Evolutionary conservation across 2,888 invertebrate species (phyloP).

Genomic region (Spisula solida): DNA sequence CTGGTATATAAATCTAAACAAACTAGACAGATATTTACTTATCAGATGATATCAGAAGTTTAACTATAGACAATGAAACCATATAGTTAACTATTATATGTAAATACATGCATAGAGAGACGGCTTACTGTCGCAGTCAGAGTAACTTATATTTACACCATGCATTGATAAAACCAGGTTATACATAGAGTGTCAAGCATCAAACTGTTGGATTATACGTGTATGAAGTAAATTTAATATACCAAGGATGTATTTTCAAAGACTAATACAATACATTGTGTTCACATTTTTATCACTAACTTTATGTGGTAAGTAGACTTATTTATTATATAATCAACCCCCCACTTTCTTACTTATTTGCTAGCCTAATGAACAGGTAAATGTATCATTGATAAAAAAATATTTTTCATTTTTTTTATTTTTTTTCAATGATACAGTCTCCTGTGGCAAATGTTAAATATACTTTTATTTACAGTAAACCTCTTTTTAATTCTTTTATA

Average conservation of each 20-base stretch:
- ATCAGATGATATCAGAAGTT: conserved; percentile 1
- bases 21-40: background rate
- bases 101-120: background rate
- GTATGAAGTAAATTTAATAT: background rate
- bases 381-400: too few species aligned
- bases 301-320: background rate
- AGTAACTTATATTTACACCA: background rate
- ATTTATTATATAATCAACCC: background rate
- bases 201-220: background rate
- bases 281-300: background rate
- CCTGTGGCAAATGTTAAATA: too few species aligned
- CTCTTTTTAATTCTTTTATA: too few species aligned
- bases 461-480: too few species aligned
- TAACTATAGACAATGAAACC: background rate
- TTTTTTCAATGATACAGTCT: too few species aligned
- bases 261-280: background rate
- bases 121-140: background rate
- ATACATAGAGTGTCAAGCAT: background rate
- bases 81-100: too few species aligned
- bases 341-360: too few species aligned
- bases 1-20: background rate
- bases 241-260: background rate
- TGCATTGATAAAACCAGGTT: background rate
- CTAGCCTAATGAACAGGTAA: too few species aligned
- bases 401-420: too few species aligned